Base-by-base conservation (phyloP, 2,113 vertebrate species). In the Syrrhaptes paradoxus region DNA sequence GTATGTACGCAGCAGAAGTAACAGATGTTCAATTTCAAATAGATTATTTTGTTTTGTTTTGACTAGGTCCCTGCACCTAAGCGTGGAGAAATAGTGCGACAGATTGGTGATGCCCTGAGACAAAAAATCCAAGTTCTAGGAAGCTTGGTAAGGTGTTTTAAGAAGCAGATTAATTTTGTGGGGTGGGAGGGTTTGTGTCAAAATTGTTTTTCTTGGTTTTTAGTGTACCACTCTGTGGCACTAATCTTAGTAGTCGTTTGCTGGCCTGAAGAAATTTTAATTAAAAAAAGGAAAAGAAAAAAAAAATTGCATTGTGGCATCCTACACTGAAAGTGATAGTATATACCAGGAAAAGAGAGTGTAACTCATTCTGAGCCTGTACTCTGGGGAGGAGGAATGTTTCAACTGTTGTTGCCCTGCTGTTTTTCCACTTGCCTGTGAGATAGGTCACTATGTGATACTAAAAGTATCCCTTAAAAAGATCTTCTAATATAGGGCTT, bases 81-180 rank as follows among this genome's bases (percentile, higher is more conserved):
- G 91, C 98, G 99, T 98, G 99, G 99, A 80, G 99, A 99, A 97
- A 98, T 99, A 67, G 99, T 99, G 68, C 98, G 99, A 84, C 99
- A 99, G 97, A 99, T 99, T 89, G 99, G 99, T 13, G 98, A 99
- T 91, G 99, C 99, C 20, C 96, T 99, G 43, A 98, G 99, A 91
- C 98, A 98, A 94, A 99, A 99, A 98, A 99, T 99, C 59, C 98
- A 98, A 91, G 96, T 98, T 73, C 98, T 99, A 2, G 99, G 99
- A 92, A 99, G 97, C 84, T 93, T 99, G 98, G 99, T 99, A 98
- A 97, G 90, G 41, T 93, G 41, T 91, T 93, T 74, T 36, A 24
- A 45, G 38, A 72, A 95, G 8, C 24, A 29, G 18, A 11, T 46
- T 58, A 11, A 21, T 10, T 71, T 83, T 3, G 12, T 10, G 19